Percentiles rank a stretch among this genome's conserved stretches.
Conservation (phyloP, 1,140 invertebrate genomes). For the Pristionchus pacificus region DNA sequence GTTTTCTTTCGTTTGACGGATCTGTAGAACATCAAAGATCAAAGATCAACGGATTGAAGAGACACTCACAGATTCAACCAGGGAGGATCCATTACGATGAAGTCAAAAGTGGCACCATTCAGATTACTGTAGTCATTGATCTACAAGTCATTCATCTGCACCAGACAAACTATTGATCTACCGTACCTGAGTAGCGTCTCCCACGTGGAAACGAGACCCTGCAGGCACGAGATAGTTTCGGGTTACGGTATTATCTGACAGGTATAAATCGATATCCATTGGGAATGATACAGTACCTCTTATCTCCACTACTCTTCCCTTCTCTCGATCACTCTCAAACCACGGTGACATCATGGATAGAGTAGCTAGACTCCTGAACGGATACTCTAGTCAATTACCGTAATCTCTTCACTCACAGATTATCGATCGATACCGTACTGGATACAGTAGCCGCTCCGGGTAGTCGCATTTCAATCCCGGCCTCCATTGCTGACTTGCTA, state of each 20-base stretch:
- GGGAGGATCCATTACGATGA: conserved; percentile 82
- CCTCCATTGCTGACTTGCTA: no score
- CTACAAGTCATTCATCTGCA: conserved; percentile 15
- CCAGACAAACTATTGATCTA: conserved; percentile 8
- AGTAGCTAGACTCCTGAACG: no score
- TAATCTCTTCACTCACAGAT: background rate
- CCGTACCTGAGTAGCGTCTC: conserved; percentile 19
- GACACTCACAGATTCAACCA: conserved; percentile 79
- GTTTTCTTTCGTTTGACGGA: conserved; percentile 17
- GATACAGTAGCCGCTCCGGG: no score
- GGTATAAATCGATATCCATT: background rate
- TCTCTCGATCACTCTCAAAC: background rate
- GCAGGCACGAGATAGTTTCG: conserved; percentile 26
- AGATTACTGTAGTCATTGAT: background rate
- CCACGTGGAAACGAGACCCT: conserved; percentile 19
- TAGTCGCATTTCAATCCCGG: no score
- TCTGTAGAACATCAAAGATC: background rate
- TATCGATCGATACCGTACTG: no score
- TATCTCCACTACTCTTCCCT: conserved; percentile 2
- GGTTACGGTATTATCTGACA: conserved; percentile 4
- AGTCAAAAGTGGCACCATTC: conserved; percentile 66
- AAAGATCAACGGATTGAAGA: background rate
- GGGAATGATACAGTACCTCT: background rate
- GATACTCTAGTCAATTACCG: background rate
- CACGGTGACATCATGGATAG: no score